A percentile compares a stretch with the other conserved stretches of the same genome.
These are phyloP conservation scores for Pachypsylla venusta DNA, from an alignment of 1,140 invertebrate species.

Conservation along the genomic window DNA sequence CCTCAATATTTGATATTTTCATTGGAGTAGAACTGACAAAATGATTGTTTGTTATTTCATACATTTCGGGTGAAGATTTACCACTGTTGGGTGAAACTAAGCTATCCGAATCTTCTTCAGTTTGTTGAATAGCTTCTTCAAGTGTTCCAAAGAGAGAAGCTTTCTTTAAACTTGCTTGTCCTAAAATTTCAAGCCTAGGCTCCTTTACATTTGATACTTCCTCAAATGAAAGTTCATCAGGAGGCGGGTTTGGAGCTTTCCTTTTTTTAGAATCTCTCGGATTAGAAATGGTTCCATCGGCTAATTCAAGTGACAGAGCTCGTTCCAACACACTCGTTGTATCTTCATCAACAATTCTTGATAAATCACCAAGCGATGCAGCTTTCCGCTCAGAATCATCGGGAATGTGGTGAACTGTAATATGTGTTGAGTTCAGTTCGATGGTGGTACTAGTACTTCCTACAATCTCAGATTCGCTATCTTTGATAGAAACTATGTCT, in stretches of 20 bases:
- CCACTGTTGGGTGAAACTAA: neutral
- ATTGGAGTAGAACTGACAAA: constrained; percentile 21
- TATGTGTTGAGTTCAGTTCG: constrained; percentile 53
- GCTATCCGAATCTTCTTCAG: constrained; percentile 4
- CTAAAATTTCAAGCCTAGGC: constrained; percentile 40
- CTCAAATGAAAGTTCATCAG: constrained; percentile 32
- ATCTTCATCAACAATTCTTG: constrained; percentile 48
- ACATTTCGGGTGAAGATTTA: constrained; percentile 11
- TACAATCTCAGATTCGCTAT: constrained; percentile 35
- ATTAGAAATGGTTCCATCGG: constrained; percentile 35
- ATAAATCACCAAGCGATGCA: constrained; percentile 62
- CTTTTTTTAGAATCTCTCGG: constrained; percentile 47
- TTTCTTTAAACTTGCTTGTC: constrained; percentile 46
- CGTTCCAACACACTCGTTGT: constrained; percentile 48
- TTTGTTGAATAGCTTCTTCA: constrained; percentile 47
- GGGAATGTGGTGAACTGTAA: constrained; percentile 50
- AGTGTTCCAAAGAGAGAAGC: constrained; percentile 56
- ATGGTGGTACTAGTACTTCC: constrained; percentile 36
- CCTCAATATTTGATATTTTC: constrained; percentile 12
- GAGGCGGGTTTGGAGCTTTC: constrained; percentile 40
- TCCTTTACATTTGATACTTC: constrained; percentile 35
- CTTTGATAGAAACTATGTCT: constrained; percentile 19
- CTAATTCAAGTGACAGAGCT: constrained; percentile 65
- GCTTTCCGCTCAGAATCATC: constrained; percentile 56
- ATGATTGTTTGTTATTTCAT: constrained; percentile 15